These are phyloP conservation scores for Leiothrix lutea DNA, from an alignment of 2,113 vertebrate genomes.

Conservation along the genomic window DNA sequence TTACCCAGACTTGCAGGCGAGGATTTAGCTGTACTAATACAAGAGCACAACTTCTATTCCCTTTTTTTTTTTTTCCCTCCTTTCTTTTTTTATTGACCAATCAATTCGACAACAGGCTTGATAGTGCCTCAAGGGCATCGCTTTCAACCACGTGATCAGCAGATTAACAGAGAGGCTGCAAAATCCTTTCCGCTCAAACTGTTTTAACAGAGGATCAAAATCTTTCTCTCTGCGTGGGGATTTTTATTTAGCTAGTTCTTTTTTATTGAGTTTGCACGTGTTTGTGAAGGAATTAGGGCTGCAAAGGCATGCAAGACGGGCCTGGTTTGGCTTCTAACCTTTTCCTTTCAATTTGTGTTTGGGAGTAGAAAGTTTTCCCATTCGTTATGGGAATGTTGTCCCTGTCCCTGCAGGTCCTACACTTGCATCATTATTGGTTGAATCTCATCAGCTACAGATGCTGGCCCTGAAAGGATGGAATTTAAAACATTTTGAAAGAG, in stretches of 20 bases:
- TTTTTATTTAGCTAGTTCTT: constrained; percentile 44
- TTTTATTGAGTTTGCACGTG: constrained; percentile 11
- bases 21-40: constrained; percentile 58
- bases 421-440: not conserved
- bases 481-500: not conserved
- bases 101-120: constrained; percentile 39
- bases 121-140: constrained; percentile 24
- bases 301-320: not conserved
- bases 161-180: constrained; percentile 58
- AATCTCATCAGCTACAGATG: not conserved
- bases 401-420: not conserved
- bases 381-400: not conserved
- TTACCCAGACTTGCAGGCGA: constrained; percentile 18
- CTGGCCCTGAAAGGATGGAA: not conserved
- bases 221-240: not conserved
- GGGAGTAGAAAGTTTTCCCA: not conserved
- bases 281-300: not conserved
- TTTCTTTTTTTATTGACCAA: constrained; percentile 48
- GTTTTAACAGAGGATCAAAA: constrained; percentile 53
- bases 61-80: not conserved
- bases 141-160: constrained; percentile 34
- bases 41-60: constrained; percentile 1
- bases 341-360: not conserved
- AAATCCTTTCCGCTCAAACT: constrained; percentile 64
- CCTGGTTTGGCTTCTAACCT: not conserved